Conservation (phyloP, 35 echinoderm and acorn worm genomes). For the Stichopus chloronotus region DNA sequence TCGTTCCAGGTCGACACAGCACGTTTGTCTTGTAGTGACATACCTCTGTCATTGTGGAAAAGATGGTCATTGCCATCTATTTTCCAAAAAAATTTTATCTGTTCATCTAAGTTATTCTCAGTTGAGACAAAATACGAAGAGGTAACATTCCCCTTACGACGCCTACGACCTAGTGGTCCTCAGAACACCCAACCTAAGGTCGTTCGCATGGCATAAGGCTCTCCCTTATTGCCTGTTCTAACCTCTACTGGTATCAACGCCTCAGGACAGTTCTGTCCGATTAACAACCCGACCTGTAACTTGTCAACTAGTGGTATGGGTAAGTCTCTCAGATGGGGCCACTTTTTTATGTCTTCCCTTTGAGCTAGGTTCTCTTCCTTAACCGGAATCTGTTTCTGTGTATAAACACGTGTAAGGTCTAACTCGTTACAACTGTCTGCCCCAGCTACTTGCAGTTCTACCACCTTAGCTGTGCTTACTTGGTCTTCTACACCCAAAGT, state of each 20-base stretch:
- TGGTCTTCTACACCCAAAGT: constrained; percentile 10
- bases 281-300: constrained; percentile 32
- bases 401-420: constrained; percentile 21
- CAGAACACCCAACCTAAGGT: constrained; percentile 60
- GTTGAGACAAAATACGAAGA: constrained; percentile 2
- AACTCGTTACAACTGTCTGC: neutral
- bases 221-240: constrained; percentile 40
- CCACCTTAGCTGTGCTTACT: constrained; percentile 9
- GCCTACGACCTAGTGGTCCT: constrained; percentile 48
- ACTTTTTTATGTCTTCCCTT: neutral
- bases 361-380: constrained; percentile 40
- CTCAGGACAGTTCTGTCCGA: constrained; percentile 62
- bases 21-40: neutral
- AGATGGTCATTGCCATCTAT: constrained; percentile 17
- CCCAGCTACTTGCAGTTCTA: constrained; percentile 24
- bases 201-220: constrained; percentile 61
- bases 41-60: neutral
- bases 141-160: neutral
- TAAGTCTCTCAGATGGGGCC: constrained; percentile 27
- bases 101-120: neutral
- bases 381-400: neutral
- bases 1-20: constrained; percentile 46
- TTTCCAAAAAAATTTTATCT: constrained; percentile 39
- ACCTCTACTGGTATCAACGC: constrained; percentile 55
- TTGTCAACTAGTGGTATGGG: neutral